Evolutionary conservation across 2,888 invertebrate species (phyloP).

Genomic region (Heliconius ismenius): DNA sequence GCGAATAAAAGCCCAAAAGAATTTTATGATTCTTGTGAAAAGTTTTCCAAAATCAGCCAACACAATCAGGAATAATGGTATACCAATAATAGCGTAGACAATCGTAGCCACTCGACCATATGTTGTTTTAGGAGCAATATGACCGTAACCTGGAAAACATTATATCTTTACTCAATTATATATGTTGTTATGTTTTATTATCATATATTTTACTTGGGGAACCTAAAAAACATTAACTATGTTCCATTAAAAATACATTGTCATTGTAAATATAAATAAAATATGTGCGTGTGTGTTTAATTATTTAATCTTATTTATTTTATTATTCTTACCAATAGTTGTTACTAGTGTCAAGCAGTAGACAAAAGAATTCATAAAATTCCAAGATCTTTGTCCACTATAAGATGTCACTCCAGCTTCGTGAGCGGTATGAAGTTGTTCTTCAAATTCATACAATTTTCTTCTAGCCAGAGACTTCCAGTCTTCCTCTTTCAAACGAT

Average conservation of each 20-base stretch:
- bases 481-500: slow-evolving; percentile 91
- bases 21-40: slow-evolving; percentile 94
- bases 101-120: slow-evolving; percentile 94
- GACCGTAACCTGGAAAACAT: slow-evolving; percentile 92
- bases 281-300: neutral
- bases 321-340: slow-evolving; percentile 89
- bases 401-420: slow-evolving; percentile 92
- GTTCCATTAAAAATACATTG: neutral
- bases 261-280: slow-evolving; percentile 5
- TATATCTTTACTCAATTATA: neutral
- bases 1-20: slow-evolving; percentile 92
- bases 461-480: slow-evolving; percentile 93
- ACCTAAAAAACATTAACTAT: neutral
- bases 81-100: slow-evolving; percentile 96
- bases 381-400: slow-evolving; percentile 93
- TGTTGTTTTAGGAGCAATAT: slow-evolving; percentile 94
- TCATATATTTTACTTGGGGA: neutral
- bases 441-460: slow-evolving; percentile 91
- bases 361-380: slow-evolving; percentile 92
- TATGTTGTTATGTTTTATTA: neutral
- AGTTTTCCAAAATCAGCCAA: slow-evolving; percentile 97
- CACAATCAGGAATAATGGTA: slow-evolving; percentile 96
- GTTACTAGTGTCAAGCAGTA: slow-evolving; percentile 93
- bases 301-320: slow-evolving; percentile 3
- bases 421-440: slow-evolving; percentile 90